Base-by-base conservation (phyloP, 1,140 invertebrate species). In the Steinernema khuongi region DNA sequence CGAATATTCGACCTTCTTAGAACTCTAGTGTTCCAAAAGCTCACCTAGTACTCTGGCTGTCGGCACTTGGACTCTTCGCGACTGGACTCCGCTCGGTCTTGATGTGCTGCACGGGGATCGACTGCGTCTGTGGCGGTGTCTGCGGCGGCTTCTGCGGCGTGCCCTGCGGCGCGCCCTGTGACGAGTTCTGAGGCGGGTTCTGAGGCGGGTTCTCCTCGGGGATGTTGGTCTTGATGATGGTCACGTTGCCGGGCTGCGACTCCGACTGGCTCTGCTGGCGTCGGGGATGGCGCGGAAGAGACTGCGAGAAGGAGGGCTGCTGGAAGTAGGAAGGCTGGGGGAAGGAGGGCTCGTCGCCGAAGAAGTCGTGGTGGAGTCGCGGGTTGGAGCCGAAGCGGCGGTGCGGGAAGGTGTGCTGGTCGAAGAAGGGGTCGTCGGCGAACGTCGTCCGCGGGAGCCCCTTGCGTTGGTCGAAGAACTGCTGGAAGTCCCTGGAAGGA, bases 331-430 rank as follows among this genome's bases (percentile, higher is more conserved):
- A n/a, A n/a, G 14, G 50, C 26, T 60, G 50, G 7, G 14, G 50
- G 50, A 60, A 60, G 50, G 50, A 60, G 50, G 50, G 50, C 26
- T 60, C 50, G 50, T 60, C 50, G 7, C 50, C 50, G 50, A 60
- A 60, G 26, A 60, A 60, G 50, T 60, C 50, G 50, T 60, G 14
- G 11, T 14, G 26, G 50, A 60, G 50, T 7, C 50, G 50, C 50
- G 50, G 50, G 26, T 60, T 60, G 11, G 50, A 60, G 11, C 50
- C 50, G 50, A 60, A 60, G 4, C 50, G 50, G 7, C 50, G 50
- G 50, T 60, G 50, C 7, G 50, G 50, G 50, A 60, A 60, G 11
- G 36, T n/a, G 36, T 22, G 7, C 50, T 60, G 50, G 11, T 60
- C 50, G 50, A 60, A 60, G 50, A 60, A 60, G 50, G 50, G 50